These are phyloP conservation scores for Vanessa tameamea DNA, from an alignment of 1,140 invertebrate genomes.

Conservation along the genomic window DNA sequence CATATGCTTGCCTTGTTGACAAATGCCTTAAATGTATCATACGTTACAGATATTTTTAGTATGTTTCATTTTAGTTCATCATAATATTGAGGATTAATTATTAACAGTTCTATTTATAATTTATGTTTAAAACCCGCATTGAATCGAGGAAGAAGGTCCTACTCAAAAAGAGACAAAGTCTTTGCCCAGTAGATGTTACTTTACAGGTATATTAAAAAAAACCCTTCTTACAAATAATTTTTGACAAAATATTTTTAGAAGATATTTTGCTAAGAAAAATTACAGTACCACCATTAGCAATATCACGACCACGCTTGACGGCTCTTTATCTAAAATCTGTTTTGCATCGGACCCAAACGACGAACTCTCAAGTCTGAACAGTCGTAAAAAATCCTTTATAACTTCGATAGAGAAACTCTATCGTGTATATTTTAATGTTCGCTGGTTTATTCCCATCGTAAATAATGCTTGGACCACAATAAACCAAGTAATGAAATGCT, in stretches of 20 bases:
- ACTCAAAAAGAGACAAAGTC: too few relatives aligned
- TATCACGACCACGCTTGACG: conserved; percentile 9
- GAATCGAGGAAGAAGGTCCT: too few relatives aligned
- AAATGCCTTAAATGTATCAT: too few relatives aligned
- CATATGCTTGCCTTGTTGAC: too few relatives aligned
- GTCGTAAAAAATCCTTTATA: conserved; percentile 33
- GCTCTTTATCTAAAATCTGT: conserved; percentile 23
- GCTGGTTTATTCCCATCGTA: conserved; percentile 20
- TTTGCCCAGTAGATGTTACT: too few relatives aligned
- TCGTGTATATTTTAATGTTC: conserved; percentile 22
- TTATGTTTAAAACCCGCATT: too few relatives aligned
- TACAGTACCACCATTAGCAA: not conserved
- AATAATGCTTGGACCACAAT: conserved; percentile 14
- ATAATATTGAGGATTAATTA: too few relatives aligned
- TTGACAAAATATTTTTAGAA: not conserved
- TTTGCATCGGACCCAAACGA: conserved; percentile 13
- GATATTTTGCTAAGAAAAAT: not conserved
- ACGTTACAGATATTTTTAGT: too few relatives aligned
- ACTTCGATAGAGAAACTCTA: conserved; percentile 24
- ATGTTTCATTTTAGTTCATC: too few relatives aligned
- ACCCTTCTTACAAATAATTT: not conserved
- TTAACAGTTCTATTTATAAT: too few relatives aligned
- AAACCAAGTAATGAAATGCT: not conserved
- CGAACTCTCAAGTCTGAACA: conserved; percentile 15
- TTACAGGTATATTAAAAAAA: too few relatives aligned